Evolutionary conservation across 2,888 invertebrate genomes (phyloP), one percentile per base, ranked within the genome.

Genomic region (Philereme transversata): DNA sequence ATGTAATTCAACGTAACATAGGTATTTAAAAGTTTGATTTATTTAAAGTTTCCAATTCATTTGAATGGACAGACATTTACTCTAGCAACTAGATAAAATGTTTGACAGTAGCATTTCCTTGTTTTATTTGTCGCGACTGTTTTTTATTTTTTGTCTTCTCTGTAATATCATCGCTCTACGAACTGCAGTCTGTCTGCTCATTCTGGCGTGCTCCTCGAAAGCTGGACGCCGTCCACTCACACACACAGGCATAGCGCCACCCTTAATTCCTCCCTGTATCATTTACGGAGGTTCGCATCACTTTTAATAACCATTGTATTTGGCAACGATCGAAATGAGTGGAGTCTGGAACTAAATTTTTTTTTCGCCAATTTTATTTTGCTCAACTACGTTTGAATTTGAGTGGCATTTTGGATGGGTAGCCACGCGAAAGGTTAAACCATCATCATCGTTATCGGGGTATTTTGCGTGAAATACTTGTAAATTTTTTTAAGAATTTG

Each of bases 251-350:
- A 71, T 62, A 65, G 70, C 71, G 60, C 47, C 56, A 55, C 56
- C 57, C 61, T 56, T 58, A 53, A 69, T 62, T 50, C 63, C 63
- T 59, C 63, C 63, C 63, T 62, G 69, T 70, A 73, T 83, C 82
- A 84, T 83, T 83, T 82, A 79, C 82, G 79, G 55, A 57, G 75
- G 74, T 76, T 71, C 75, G 80, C 83, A 84, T 82, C 87, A 75
- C 65, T 89, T 90, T 90, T 91, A 92, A 91, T 92, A 92, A 90
- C 90, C 91, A 91, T 92, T 91, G 91, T 92, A 91, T 91, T 91
- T 91, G 86, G 89, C 81, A 84, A 77, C 88, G 87, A 91, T 92
- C 87, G 89, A 89, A 92, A 91, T 91, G 89, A 90, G 90, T 83
- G 80, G 60, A 81, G 85, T 86, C 87, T 85, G 86, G 76, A 60